These are phyloP conservation scores for Herpetotheres cachinnans DNA, from an alignment of 2,113 vertebrate genomes.

Conservation along the genomic window DNA sequence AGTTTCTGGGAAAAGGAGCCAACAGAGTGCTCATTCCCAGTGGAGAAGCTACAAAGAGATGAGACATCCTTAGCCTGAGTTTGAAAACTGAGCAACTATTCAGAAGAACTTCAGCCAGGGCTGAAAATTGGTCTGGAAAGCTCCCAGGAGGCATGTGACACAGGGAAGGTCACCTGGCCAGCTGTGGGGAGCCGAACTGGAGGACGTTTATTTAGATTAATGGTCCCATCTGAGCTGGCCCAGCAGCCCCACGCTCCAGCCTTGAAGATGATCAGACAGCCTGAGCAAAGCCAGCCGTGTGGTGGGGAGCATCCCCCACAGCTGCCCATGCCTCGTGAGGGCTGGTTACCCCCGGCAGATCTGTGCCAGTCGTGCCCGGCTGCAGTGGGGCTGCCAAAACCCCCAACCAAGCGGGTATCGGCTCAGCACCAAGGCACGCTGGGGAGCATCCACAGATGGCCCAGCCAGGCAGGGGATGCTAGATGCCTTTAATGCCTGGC, in stretches of 20 bases:
- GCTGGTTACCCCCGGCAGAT: fast-evolving
- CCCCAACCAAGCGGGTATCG: neutral
- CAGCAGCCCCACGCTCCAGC: neutral
- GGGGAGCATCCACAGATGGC: neutral
- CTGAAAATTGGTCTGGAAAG: neutral
- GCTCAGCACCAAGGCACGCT: neutral
- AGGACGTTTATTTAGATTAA: neutral
- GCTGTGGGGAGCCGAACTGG: neutral
- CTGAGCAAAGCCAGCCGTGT: neutral
- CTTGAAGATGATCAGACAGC: neutral
- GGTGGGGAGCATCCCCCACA: neutral
- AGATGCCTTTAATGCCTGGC: neutral
- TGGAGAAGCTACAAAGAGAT: neutral
- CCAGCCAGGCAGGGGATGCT: neutral
- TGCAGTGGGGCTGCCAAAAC: neutral
- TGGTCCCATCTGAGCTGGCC: neutral
- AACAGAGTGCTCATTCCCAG: neutral
- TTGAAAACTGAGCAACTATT: neutral
- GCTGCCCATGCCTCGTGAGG: neutral
- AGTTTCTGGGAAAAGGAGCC: neutral
- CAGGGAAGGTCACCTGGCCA: neutral
- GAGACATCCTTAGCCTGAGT: neutral
- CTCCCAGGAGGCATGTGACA: neutral
- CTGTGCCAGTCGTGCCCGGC: fast-evolving
- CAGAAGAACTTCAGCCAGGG: neutral